Conservation (phyloP, 2,113 vertebrate species). For the Corythaeola cristata region DNA sequence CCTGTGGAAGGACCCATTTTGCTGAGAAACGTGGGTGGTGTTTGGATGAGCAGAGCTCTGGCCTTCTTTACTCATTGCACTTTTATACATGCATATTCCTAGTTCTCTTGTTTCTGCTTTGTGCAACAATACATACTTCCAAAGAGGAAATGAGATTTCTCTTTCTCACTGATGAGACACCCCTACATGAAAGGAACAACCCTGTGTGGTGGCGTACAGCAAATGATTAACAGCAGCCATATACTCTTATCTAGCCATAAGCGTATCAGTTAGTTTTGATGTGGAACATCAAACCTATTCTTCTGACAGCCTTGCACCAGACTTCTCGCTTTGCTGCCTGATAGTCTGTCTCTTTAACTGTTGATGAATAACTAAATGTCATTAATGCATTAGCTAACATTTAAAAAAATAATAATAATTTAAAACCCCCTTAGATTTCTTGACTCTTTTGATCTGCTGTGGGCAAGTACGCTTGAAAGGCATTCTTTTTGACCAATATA, state of each 20-base stretch:
- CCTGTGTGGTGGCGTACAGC: rapidly evolving
- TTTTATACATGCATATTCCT: rapidly evolving
- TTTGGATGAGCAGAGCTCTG: not conserved
- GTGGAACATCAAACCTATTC: not conserved
- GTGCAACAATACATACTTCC: not conserved
- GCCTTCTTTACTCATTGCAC: not conserved
- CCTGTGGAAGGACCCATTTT: not conserved
- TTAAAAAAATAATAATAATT: not conserved
- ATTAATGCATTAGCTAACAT: not conserved
- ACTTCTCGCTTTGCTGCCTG: not conserved
- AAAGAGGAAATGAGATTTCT: not conserved
- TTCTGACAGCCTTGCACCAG: not conserved
- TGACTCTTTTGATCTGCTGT: not conserved
- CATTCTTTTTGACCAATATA: not conserved
- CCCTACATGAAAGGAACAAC: not conserved
- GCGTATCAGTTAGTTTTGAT: not conserved
- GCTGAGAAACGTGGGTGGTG: not conserved
- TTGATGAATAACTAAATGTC: not conserved
- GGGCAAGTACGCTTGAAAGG: not conserved
- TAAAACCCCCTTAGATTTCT: not conserved
- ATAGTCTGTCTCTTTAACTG: not conserved
- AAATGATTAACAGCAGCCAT: not conserved
- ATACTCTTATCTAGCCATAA: not conserved
- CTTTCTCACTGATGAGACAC: not conserved
- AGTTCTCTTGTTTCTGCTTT: not conserved